Evolutionary conservation across 2,113 vertebrate genomes (phyloP).

Genomic region (Paracanthobrama guichenoti): DNA sequence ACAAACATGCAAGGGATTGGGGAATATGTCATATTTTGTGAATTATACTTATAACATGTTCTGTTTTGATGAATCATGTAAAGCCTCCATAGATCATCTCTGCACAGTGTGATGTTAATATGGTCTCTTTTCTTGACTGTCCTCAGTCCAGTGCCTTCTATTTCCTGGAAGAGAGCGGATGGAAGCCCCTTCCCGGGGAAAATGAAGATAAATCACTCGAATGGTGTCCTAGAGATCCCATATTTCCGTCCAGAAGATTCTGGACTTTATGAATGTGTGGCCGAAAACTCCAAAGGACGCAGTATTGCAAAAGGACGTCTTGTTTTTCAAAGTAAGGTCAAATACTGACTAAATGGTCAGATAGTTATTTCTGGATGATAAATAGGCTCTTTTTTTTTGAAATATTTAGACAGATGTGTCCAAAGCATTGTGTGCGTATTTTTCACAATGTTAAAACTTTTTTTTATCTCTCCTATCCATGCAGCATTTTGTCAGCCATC

Average conservation of each 20-base stretch:
- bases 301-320: conserved; percentile 83
- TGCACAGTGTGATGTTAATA: conserved; percentile 24
- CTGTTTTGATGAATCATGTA: background rate
- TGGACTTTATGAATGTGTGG: conserved; percentile 81
- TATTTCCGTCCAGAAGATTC: conserved; percentile 85
- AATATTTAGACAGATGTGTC: background rate
- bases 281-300: conserved; percentile 80
- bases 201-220: conserved; percentile 77
- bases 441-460: conserved; percentile 2
- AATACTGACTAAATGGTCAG: conserved; percentile 14
- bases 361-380: background rate
- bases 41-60: background rate
- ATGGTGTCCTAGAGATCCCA: conserved; percentile 85
- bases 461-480: conserved; percentile 39
- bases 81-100: background rate
- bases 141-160: conserved; percentile 83
- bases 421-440: background rate
- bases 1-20: background rate
- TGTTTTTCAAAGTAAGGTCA: conserved; percentile 80
- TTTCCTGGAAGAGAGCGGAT: conserved; percentile 86
- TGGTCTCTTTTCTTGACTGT: conserved; percentile 65
- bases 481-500: conserved; percentile 25
- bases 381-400: background rate
- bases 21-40: background rate
- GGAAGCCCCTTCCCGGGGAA: conserved; percentile 81